Conservation (phyloP, 2,888 invertebrate species). For the Phyllotreta striolata region DNA sequence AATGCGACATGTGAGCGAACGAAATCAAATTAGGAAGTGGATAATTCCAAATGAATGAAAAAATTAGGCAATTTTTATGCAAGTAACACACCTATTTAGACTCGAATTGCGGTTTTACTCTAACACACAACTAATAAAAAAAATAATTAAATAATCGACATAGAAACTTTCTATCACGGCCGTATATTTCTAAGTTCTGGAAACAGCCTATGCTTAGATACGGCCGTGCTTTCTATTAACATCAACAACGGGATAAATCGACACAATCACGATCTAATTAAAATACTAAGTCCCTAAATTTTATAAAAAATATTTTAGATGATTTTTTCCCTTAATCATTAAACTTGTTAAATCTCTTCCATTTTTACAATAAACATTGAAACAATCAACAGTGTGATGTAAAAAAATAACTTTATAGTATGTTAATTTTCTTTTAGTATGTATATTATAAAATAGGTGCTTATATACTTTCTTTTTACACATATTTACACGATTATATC, state of each 20-base stretch:
- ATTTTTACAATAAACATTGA: constrained; percentile 33
- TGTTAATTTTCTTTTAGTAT: constrained; percentile 2
- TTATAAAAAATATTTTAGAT: constrained; percentile 24
- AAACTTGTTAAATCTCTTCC: constrained; percentile 17
- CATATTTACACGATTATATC: constrained; percentile 26
- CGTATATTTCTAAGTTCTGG: too few species aligned
- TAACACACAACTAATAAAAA: too few species aligned
- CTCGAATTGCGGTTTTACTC: too few species aligned
- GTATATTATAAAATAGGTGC: constrained; percentile 18
- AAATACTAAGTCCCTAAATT: constrained; percentile 17
- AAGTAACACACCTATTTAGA: too few species aligned
- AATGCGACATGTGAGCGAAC: too few species aligned
- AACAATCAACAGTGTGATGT: constrained; percentile 40
- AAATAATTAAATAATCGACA: too few species aligned
- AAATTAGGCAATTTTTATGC: too few species aligned
- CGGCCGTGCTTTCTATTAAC: too few species aligned
- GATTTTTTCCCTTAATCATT: constrained; percentile 1
- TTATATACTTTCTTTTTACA: constrained; percentile 21
- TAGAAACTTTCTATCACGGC: too few species aligned
- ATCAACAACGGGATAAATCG: background rate
- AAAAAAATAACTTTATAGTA: constrained; percentile 42
- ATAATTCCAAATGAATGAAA: too few species aligned
- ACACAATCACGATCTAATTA: constrained; percentile 7
- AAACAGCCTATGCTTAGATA: too few species aligned
- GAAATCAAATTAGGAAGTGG: too few species aligned